Evolutionary conservation across 2,888 invertebrate species (phyloP).

Genomic region (Leptura quadrifasciata): DNA sequence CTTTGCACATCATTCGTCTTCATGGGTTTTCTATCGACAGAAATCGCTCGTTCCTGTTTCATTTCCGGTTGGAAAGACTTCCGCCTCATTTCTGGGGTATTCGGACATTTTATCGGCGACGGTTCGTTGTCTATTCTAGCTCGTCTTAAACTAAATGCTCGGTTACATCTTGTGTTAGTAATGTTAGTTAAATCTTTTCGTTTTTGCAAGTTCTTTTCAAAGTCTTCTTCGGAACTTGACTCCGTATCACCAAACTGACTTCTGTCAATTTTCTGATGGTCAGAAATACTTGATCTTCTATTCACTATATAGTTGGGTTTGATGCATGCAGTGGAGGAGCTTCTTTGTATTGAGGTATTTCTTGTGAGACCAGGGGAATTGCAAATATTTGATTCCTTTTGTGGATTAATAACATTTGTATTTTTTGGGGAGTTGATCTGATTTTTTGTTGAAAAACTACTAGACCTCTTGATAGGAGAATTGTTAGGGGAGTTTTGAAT

Average conservation of each 20-base stretch:
- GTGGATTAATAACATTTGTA: slow-evolving; percentile 63
- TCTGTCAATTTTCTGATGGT: slow-evolving; percentile 70
- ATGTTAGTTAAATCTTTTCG: slow-evolving; percentile 70
- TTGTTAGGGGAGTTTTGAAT: slow-evolving; percentile 73
- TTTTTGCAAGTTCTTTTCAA: slow-evolving; percentile 71
- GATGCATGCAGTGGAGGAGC: slow-evolving; percentile 73
- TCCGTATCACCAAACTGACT: slow-evolving; percentile 72
- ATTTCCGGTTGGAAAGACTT: slow-evolving; percentile 73
- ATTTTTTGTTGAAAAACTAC: slow-evolving; percentile 78
- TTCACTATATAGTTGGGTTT: slow-evolving; percentile 66
- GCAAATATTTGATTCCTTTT: slow-evolving; percentile 60
- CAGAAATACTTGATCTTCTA: slow-evolving; percentile 63
- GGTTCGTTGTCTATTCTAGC: slow-evolving; percentile 77
- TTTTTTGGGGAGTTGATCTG: slow-evolving; percentile 67
- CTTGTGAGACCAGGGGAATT: slow-evolving; percentile 65
- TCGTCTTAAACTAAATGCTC: slow-evolving; percentile 83
- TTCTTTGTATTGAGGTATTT: slow-evolving; percentile 72
- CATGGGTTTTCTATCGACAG: slow-evolving; percentile 71
- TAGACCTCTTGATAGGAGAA: slow-evolving; percentile 80
- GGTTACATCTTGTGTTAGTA: slow-evolving; percentile 81
- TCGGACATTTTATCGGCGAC: slow-evolving; percentile 76
- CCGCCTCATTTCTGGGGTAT: slow-evolving; percentile 79
- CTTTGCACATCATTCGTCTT: slow-evolving; percentile 71
- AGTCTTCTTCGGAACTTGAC: slow-evolving; percentile 75
- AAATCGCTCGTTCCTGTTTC: slow-evolving; percentile 70